Conservation (phyloP, 2,797 vertebrate genomes). For the Chelon labrosus region DNA sequence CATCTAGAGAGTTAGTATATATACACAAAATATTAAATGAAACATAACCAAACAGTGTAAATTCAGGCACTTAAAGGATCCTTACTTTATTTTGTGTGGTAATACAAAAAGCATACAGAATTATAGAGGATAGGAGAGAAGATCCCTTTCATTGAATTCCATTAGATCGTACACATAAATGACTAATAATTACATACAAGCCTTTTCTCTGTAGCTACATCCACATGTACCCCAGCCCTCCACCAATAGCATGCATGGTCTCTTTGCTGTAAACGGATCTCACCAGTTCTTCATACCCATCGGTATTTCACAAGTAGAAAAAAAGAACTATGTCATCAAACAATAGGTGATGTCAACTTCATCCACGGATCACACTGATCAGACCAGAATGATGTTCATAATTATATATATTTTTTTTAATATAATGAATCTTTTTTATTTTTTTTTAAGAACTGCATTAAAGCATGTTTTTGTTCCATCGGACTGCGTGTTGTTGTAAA, state of each 20-base stretch:
- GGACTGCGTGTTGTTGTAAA: conserved; percentile 10
- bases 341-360: conserved; percentile 27
- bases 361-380: conserved; percentile 43
- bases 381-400: conserved; percentile 37
- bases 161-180: conserved; percentile 90
- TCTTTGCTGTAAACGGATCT: conserved; percentile 66
- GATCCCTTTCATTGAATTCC: conserved; percentile 90
- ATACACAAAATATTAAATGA: conserved; percentile 31
- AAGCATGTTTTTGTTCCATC: conserved; percentile 16
- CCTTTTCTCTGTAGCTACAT: conserved; percentile 75
- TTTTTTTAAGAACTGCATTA: conserved; percentile 21
- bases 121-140: conserved; percentile 91
- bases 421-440: no score
- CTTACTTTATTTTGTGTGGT: conserved; percentile 96
- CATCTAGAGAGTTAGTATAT: no score
- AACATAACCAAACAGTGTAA: conserved; percentile 74
- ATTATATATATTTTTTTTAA: neutral
- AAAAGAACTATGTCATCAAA: conserved; percentile 40
- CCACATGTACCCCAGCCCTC: conserved; percentile 75
- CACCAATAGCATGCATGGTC: conserved; percentile 78
- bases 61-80: conserved; percentile 99
- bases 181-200: conserved; percentile 86
- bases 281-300: conserved; percentile 53
- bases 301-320: conserved; percentile 48
- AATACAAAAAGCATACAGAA: conserved; percentile 93